These are phyloP conservation scores for Dynastes tityus DNA, from an alignment of 2,888 invertebrate species.

Conservation along the genomic window DNA sequence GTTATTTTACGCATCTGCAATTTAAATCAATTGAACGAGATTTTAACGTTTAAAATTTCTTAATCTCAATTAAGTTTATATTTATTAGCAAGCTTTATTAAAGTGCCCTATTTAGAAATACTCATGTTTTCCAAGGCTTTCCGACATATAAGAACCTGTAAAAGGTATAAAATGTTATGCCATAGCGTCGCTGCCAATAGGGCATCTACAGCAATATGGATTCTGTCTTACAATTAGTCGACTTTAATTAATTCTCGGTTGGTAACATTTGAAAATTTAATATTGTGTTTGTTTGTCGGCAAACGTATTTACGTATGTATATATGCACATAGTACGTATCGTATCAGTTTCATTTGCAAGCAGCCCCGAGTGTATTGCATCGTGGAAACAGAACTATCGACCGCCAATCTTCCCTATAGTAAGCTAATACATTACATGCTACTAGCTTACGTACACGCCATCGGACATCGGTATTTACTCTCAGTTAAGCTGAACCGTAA, in stretches of 20 bases:
- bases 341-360: slow-evolving; percentile 29
- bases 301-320: slow-evolving; percentile 23
- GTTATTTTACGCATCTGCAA: too few relatives aligned
- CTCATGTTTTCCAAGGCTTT: too few relatives aligned
- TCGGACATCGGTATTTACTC: slow-evolving; percentile 44
- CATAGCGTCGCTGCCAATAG: neutral
- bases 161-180: neutral
- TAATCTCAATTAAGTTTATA: too few relatives aligned
- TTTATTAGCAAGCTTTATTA: too few relatives aligned
- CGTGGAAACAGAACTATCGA: slow-evolving; percentile 24
- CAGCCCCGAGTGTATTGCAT: slow-evolving; percentile 12
- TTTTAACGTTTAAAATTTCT: too few relatives aligned
- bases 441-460: slow-evolving; percentile 29
- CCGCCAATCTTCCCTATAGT: slow-evolving; percentile 37
- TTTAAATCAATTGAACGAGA: too few relatives aligned
- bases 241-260: slow-evolving; percentile 29
- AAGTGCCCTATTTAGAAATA: too few relatives aligned
- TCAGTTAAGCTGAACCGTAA: slow-evolving; percentile 40
- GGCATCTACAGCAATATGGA: neutral
- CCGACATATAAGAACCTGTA: neutral
- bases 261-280: slow-evolving; percentile 33
- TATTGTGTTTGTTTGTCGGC: slow-evolving; percentile 7
- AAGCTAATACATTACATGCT: slow-evolving; percentile 44
- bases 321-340: slow-evolving; percentile 7
- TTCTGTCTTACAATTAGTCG: slow-evolving; percentile 22